Evolutionary conservation across 1,140 invertebrate species (phyloP).

Genomic region (Conopomorpha cramerella): DNA sequence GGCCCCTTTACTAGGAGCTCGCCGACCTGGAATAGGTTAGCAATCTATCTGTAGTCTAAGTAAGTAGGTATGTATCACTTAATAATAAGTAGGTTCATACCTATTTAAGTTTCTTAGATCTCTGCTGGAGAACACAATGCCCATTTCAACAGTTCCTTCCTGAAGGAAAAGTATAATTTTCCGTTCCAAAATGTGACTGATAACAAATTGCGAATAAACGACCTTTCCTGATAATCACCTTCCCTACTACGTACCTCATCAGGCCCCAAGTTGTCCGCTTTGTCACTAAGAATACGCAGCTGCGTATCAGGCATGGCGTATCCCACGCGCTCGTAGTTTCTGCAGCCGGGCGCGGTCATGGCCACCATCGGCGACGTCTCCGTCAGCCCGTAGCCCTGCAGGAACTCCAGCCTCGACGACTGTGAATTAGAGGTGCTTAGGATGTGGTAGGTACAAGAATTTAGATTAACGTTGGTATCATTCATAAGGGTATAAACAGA

Average conservation of each 20-base stretch:
- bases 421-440: slow-evolving; percentile 5
- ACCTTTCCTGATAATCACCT: too few species aligned
- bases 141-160: too few species aligned
- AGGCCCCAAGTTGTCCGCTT: slow-evolving; percentile 65
- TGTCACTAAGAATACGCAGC: slow-evolving; percentile 66
- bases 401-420: slow-evolving; percentile 18
- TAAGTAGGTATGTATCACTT: background rate
- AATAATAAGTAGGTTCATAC: background rate
- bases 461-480: slow-evolving; percentile 10
- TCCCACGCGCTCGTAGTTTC: slow-evolving; percentile 64
- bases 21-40: slow-evolving; percentile 56
- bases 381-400: slow-evolving; percentile 68
- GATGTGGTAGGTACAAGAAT: background rate
- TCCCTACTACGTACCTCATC: slow-evolving; percentile 32
- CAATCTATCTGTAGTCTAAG: background rate
- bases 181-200: too few species aligned
- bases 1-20: slow-evolving; percentile 68
- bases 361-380: slow-evolving; percentile 65
- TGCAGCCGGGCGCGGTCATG: slow-evolving; percentile 24
- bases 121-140: too few species aligned
- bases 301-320: slow-evolving; percentile 65
- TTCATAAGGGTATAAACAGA: background rate
- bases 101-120: too few species aligned
- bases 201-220: too few species aligned
- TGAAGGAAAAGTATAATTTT: too few species aligned